Evolutionary conservation across 2,888 invertebrate genomes (phyloP), one percentile per base, ranked within the genome.

Genomic region (Subacronicta megacephala): DNA sequence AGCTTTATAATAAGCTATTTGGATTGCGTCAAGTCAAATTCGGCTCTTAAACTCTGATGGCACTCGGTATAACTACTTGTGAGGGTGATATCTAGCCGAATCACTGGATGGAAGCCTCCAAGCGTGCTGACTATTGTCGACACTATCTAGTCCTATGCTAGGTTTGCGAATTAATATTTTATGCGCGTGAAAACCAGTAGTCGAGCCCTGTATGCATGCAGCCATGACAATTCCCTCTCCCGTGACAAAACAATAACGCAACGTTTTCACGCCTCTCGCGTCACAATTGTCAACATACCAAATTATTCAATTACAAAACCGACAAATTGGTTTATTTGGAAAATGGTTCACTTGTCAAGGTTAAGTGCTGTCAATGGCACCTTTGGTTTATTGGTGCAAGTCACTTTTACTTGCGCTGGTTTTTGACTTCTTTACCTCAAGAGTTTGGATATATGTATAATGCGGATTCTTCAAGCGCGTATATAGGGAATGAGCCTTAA

Each of bases 301-400:
- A 65, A 61, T 74, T 62, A 76, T 72, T 62, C 64, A 53, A 69
- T 77, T 77, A 67, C 73, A 62, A 66, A 63, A 71, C 47, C 45
- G 45, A 63, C 57, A 66, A 73, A 72, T 69, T 71, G 63, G 57
- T 78, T 68, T 72, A 64, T 73, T 78, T 74, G 60, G 56, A 59
- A 68, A 76, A 66, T 53, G 47, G 41, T 58, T 52, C 45, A 59
- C 16, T 61, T 54, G 44, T 40, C 68, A 72, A 74, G 72, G 68
- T 73, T 61, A 57, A 40, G 45, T 18, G 50, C 31, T 51, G 47
- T 63, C 56, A 44, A 51, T 60, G 52, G 37, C 49, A 44, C 41
- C 33, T 52, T 59, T 52, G 37, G 17, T 42, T 54, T 45, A 54
- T 47, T 46, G 35, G 16, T 45, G 57, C 41, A 62, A 62, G 15